Percentiles rank a stretch among this genome's conserved stretches.
Conservation (phyloP, 2,888 invertebrate genomes). For the Seira sanloemensis region DNA sequence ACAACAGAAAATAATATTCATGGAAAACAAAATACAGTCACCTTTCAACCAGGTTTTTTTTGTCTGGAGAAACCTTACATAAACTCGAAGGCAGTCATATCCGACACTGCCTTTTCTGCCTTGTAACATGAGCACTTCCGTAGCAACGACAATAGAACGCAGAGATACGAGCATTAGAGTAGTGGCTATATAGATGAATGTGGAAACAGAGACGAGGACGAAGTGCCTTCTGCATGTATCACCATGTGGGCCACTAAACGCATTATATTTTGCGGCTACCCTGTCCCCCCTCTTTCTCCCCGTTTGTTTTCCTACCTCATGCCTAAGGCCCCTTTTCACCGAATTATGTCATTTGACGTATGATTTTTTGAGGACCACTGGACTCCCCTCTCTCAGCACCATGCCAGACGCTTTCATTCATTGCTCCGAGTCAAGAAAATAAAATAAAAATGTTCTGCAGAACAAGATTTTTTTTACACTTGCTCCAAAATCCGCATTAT, state of each 20-base stretch:
- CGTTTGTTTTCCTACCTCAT: too few relatives aligned
- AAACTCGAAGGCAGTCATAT: background rate
- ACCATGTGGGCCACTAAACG: background rate
- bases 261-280: too few relatives aligned
- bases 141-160: background rate
- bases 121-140: slow-evolving; percentile 25
- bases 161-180: too few relatives aligned
- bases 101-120: slow-evolving; percentile 5
- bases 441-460: too few relatives aligned
- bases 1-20: slow-evolving; percentile 23
- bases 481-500: background rate
- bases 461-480: background rate
- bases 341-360: background rate
- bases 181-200: too few relatives aligned
- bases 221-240: background rate
- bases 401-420: background rate
- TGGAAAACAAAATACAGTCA: background rate
- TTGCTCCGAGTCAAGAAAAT: background rate
- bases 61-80: background rate
- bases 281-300: background rate
- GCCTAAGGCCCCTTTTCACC: background rate
- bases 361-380: background rate
- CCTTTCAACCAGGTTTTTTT: background rate
- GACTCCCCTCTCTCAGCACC: too few relatives aligned
- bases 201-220: too few relatives aligned